Percentiles rank a stretch among this genome's conserved stretches.
These are phyloP conservation scores for Acomys russatus DNA, from an alignment of 2,797 vertebrate genomes.

Conservation along the genomic window DNA sequence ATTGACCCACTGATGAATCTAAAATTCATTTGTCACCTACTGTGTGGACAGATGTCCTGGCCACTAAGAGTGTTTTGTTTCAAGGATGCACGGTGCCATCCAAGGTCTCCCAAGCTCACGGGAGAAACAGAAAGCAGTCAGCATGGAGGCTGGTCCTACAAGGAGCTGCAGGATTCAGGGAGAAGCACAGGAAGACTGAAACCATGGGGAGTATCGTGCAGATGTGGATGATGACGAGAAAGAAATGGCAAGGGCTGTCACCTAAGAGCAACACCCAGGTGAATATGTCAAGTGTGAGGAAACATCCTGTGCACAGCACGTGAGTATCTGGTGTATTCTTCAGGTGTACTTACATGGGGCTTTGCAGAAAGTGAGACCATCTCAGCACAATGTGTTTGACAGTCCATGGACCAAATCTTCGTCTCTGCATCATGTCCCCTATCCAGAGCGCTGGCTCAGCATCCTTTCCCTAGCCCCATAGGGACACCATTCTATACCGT, in stretches of 20 bases:
- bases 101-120: not conserved
- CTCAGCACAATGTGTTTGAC: not conserved
- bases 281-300: too few species aligned
- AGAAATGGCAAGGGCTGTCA: not conserved
- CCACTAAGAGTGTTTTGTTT: not conserved
- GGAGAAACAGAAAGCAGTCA: not conserved
- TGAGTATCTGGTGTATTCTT: too few species aligned
- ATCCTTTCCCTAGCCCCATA: fast-evolving
- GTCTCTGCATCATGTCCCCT: not conserved
- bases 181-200: not conserved
- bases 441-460: not conserved
- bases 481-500: fast-evolving
- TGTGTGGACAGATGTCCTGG: not conserved
- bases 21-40: too few species aligned
- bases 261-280: not conserved
- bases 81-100: not conserved
- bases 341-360: not conserved
- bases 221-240: not conserved
- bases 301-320: fast-evolving
- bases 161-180: not conserved
- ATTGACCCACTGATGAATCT: not conserved
- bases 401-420: not conserved
- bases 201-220: not conserved
- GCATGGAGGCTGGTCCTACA: fast-evolving
- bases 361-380: not conserved